These are phyloP conservation scores for Pleuronectes platessa DNA, from an alignment of 2,113 vertebrate genomes.

Conservation along the genomic window DNA sequence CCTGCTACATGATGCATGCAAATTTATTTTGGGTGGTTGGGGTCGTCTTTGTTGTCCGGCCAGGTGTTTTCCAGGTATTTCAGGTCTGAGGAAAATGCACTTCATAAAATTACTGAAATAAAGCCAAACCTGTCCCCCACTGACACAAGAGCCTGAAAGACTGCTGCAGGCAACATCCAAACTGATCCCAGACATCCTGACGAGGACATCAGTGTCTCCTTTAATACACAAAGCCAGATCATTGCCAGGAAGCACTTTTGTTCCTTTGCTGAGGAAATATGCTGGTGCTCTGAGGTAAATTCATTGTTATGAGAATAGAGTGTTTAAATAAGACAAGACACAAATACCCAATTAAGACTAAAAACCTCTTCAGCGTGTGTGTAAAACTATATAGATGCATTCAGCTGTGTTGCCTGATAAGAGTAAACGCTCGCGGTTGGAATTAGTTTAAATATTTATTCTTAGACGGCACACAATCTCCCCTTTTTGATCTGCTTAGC, in stretches of 20 bases:
- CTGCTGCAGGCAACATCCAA: slow-evolving; percentile 4
- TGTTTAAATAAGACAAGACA: slow-evolving; percentile 26
- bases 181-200: not conserved
- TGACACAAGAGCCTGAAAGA: slow-evolving; percentile 12
- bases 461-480: not conserved
- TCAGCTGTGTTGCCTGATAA: slow-evolving; percentile 5
- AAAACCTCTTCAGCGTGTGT: not conserved
- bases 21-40: not conserved
- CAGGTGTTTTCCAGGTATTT: not conserved
- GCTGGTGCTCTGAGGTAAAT: slow-evolving; percentile 13
- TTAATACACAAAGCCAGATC: not conserved
- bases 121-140: not conserved
- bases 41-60: not conserved
- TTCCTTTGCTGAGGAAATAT: not conserved
- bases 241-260: slow-evolving; percentile 7
- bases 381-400: slow-evolving; percentile 4
- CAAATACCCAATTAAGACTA: slow-evolving; percentile 2
- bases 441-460: slow-evolving; percentile 32
- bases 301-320: not conserved
- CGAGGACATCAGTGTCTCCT: not conserved
- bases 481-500: slow-evolving; percentile 17
- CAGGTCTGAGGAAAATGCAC: not conserved
- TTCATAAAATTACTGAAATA: not conserved
- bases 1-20: not conserved
- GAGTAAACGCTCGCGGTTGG: slow-evolving; percentile 16